Evolutionary conservation across 2,113 vertebrate species (phyloP).

Genomic region (Toxotes chatareus): DNA sequence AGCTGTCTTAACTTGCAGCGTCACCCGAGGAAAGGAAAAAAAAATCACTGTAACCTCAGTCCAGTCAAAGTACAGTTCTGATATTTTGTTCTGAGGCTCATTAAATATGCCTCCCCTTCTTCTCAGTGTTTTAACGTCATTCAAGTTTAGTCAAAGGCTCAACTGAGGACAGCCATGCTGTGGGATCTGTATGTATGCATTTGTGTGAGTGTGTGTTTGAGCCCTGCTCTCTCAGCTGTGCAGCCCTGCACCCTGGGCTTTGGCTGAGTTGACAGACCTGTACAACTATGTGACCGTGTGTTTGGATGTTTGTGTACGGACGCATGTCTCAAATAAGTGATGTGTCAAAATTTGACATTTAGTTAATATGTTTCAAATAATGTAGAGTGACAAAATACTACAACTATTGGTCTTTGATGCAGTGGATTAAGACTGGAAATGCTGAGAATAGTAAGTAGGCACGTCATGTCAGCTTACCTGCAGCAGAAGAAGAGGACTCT

Average conservation of each 20-base stretch:
- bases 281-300: background rate
- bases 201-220: background rate
- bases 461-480: background rate
- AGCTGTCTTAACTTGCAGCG: background rate
- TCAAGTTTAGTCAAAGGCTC: slow-evolving; percentile 31
- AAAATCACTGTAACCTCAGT: background rate
- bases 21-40: background rate
- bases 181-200: slow-evolving; percentile 7
- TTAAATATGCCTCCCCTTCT: background rate
- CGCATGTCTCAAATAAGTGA: background rate
- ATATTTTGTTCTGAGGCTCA: background rate
- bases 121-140: slow-evolving; percentile 17
- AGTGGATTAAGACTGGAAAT: background rate
- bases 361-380: background rate
- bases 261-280: slow-evolving; percentile 46
- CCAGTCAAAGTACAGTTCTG: background rate
- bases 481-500: background rate
- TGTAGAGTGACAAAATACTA: background rate
- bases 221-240: slow-evolving; percentile 62
- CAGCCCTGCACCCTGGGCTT: slow-evolving; percentile 63
- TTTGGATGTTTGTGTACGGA: slow-evolving; percentile 4
- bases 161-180: slow-evolving; percentile 31
- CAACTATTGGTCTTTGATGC: background rate
- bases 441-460: background rate
- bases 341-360: background rate